Evolutionary conservation across 2,797 vertebrate genomes (phyloP).

Genomic region (Rhinogobio ventralis): DNA sequence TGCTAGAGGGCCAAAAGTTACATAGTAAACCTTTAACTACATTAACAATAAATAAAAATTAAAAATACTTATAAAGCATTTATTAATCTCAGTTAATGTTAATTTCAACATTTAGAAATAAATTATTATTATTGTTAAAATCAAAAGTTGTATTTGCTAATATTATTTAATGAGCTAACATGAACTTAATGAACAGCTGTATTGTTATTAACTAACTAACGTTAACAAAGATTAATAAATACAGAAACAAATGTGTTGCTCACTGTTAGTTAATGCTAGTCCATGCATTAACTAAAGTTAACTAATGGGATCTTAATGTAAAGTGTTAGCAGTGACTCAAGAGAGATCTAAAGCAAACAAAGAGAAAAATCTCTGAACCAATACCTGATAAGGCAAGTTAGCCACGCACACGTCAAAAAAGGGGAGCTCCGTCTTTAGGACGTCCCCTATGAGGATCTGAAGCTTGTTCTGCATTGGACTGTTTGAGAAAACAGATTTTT

Average conservation of each 20-base stretch:
- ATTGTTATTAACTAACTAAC: not conserved
- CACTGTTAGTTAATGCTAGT: not conserved
- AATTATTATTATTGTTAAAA: not conserved
- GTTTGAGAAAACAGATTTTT: constrained; percentile 23
- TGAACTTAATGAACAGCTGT: not conserved
- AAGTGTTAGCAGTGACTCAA: not conserved
- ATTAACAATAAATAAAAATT: not conserved
- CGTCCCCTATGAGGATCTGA: constrained; percentile 92
- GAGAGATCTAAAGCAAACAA: not conserved
- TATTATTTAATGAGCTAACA: not conserved
- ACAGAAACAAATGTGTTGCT: not conserved
- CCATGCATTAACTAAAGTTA: not conserved
- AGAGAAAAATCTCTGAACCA: not conserved
- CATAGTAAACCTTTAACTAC: not conserved
- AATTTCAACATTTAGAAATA: not conserved
- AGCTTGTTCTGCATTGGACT: constrained; percentile 93
- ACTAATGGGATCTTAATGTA: not conserved
- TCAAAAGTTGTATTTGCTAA: not conserved
- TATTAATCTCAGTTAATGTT: not conserved
- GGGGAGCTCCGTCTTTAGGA: constrained; percentile 92
- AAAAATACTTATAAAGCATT: not conserved
- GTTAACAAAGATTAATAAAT: too few relatives aligned
- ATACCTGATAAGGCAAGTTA: constrained; percentile 97
- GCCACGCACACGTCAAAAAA: constrained; percentile 97
- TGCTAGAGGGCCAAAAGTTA: not conserved